Evolutionary conservation across 2,888 invertebrate species (phyloP), one percentile per base, ranked within the genome.

Genomic region (Euzetes globulus): DNA sequence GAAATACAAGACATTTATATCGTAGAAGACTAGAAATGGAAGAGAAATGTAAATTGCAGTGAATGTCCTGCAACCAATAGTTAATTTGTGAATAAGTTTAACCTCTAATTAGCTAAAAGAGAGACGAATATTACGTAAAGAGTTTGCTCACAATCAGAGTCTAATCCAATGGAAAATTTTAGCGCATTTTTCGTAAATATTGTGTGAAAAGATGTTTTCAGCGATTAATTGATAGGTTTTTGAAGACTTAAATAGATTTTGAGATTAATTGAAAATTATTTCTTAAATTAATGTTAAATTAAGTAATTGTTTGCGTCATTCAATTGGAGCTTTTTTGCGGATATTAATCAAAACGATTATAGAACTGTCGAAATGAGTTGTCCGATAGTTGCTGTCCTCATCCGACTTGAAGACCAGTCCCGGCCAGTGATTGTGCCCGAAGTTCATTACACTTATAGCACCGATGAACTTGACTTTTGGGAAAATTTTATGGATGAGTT

Each of bases 381-480:
- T 65, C 37, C 65, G 5, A 19, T 65, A 65, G 17, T 65, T 65
- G 65, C 65, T 65, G 65, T 65, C 65, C 19, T 65, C 65, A 37
- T 65, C 65, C 13, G 37, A 37, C n/a, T 37, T 65, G 37, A 19
- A 65, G 6, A 6, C 19, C 37, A 65, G 65, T 65, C 37, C 65
- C 17, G 65, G 65, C 65, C 65, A 65, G 19, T 65, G 29, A 25
- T 65, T 65, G 19, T 65, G 65, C 5, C 65, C 65, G n/a, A 65
- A 65, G 37, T 65, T 65, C 65, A 65, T 65, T 1, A 65, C 65
- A 33, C 9, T 37, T n/a, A 65, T 65, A 11, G 65, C 33, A 17
- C 65, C 65, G n/a, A 65, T n/a, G 17, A 65, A 65, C 11, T 6
- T 13, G 19, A 65, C 37, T 19, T 65, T 65, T n/a, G 65, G 65